These are phyloP conservation scores for Pungitius pungitius DNA, from an alignment of 2,113 vertebrate species.

Conservation along the genomic window DNA sequence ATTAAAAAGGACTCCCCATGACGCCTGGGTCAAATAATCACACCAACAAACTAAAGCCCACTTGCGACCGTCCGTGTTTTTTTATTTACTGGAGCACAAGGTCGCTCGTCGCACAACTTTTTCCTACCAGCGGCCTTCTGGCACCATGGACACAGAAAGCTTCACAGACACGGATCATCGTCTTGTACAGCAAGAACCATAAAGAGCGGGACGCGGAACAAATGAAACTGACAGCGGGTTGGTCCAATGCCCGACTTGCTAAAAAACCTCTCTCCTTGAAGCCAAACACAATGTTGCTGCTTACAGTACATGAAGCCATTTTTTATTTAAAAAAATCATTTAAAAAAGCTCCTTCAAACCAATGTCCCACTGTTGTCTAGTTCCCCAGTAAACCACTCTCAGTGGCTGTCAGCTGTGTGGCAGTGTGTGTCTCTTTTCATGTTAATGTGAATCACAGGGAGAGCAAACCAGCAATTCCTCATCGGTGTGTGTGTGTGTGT, in stretches of 20 bases:
- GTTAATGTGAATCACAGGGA: conserved; percentile 73
- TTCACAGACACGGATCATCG: conserved; percentile 4
- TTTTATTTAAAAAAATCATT: neutral
- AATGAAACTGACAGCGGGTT: conserved; percentile 27
- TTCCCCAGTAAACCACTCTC: conserved; percentile 43
- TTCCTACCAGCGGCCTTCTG: neutral
- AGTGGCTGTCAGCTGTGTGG: conserved; percentile 61
- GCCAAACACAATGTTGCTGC: conserved; percentile 4
- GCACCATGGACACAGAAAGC: conserved; percentile 7
- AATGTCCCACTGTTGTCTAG: conserved; percentile 32
- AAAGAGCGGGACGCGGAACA: conserved; percentile 14
- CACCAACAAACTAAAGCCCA: conserved; percentile 36
- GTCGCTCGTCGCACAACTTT: neutral
- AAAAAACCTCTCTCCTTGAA: conserved; percentile 14
- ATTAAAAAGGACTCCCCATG: conserved; percentile 67
- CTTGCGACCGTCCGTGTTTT: conserved; percentile 23
- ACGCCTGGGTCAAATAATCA: conserved; percentile 63
- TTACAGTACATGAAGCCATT: neutral
- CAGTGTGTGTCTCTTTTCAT: conserved; percentile 44
- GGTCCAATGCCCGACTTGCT: conserved; percentile 22
- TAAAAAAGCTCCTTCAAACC: neutral
- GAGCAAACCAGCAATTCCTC: conserved; percentile 37
- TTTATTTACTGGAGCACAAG: neutral
- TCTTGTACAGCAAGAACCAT: neutral
- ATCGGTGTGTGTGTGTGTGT: neutral